Evolutionary conservation across 2,888 invertebrate genomes (phyloP).

Genomic region (Candidula unifasciata): DNA sequence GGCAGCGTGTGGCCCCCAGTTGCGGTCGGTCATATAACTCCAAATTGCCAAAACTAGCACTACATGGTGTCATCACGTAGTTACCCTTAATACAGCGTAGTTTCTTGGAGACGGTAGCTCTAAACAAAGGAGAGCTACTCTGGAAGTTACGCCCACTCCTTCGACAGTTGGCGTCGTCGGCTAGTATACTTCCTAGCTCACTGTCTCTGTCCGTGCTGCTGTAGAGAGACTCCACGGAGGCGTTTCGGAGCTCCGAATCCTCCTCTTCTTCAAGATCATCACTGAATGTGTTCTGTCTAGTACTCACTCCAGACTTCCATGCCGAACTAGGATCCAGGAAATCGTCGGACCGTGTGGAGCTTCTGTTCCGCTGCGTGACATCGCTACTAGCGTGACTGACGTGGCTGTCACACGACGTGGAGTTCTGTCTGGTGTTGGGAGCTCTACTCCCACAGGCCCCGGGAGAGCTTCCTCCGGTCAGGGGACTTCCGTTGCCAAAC

Average conservation of each 20-base stretch:
- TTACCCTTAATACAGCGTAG: background rate
- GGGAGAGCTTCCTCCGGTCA: background rate
- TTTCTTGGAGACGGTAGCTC: background rate
- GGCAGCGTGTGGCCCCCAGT: background rate
- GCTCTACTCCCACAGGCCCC: conserved; percentile 9
- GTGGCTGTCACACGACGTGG: conserved; percentile 58
- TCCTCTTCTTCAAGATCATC: conserved; percentile 54
- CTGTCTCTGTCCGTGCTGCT: conserved; percentile 58
- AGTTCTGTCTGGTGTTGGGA: conserved; percentile 53
- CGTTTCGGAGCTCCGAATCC: conserved; percentile 54
- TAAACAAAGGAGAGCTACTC: conserved; percentile 2
- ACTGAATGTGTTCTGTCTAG: conserved; percentile 55
- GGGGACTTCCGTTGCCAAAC: background rate
- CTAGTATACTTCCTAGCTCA: conserved; percentile 52
- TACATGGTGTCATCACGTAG: background rate
- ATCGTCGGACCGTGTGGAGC: conserved; percentile 55
- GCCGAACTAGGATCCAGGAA: conserved; percentile 51
- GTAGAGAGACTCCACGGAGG: conserved; percentile 57
- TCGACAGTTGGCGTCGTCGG: conserved; percentile 31
- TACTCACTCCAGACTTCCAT: conserved; percentile 50
- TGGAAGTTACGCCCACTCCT: background rate
- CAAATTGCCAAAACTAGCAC: conserved; percentile 53
- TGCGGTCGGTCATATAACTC: conserved; percentile 31
- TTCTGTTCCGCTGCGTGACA: conserved; percentile 35
- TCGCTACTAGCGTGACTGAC: conserved; percentile 57